Conservation (phyloP, 2,797 vertebrate genomes). For the Enteromius paludinosus region DNA sequence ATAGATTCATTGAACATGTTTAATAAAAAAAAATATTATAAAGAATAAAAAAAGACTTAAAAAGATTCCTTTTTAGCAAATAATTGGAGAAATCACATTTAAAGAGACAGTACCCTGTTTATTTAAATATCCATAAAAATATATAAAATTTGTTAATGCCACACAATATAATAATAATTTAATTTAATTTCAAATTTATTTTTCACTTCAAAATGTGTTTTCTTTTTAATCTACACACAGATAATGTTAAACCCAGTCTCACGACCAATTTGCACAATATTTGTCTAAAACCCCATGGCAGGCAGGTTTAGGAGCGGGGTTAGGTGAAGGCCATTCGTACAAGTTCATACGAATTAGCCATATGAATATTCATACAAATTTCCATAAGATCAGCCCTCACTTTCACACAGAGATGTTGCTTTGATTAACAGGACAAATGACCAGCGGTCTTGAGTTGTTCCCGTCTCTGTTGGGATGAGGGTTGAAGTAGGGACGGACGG, state of each 20-base stretch:
- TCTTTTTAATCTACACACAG: not conserved
- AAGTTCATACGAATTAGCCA: too few relatives aligned
- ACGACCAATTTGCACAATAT: too few relatives aligned
- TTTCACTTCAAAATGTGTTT: not conserved
- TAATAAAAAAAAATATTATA: not conserved
- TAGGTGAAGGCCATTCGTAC: too few relatives aligned
- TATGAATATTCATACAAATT: too few relatives aligned
- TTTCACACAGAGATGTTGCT: not conserved
- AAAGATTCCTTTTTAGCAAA: not conserved
- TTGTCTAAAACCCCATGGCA: too few relatives aligned
- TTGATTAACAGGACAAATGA: slow-evolving; percentile 56
- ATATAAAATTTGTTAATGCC: not conserved
- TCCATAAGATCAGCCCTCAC: too few relatives aligned
- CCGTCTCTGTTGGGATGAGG: slow-evolving; percentile 56
- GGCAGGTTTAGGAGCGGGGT: too few relatives aligned
- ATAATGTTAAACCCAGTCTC: too few relatives aligned
- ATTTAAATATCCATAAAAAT: not conserved
- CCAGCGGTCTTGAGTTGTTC: slow-evolving; percentile 51
- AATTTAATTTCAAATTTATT: too few relatives aligned
- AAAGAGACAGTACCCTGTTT: not conserved
- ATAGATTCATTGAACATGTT: not conserved
- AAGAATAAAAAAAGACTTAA: not conserved
- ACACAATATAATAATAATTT: not conserved
- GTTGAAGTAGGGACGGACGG: slow-evolving; percentile 48
- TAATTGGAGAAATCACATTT: not conserved